phyloP scores from a whole-genome alignment of 2,797 vertebrate genomes.

The Liparis tanakae region DNA sequence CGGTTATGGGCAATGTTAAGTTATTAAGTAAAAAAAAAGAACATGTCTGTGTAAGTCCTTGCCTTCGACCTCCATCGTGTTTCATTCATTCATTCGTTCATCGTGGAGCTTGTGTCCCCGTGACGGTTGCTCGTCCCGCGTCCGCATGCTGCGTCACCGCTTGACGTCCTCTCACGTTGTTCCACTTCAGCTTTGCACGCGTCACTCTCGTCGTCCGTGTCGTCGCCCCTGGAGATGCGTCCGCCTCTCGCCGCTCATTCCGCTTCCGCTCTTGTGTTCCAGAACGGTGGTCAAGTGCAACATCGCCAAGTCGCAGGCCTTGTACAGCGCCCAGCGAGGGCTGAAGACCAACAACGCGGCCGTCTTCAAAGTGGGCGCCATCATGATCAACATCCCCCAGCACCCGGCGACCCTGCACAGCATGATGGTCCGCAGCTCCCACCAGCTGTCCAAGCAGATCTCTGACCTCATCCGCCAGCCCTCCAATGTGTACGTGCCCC shows the following conservation, averaged over 20 bases:
- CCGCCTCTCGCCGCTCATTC: background rate
- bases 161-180: constrained; percentile 27
- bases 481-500: constrained; percentile 84
- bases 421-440: constrained; percentile 99
- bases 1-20: no score
- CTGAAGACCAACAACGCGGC: constrained; percentile 95
- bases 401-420: constrained; percentile 98
- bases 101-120: constrained; percentile 29
- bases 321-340: constrained; percentile 97
- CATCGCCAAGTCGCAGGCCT: constrained; percentile 97
- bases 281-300: constrained; percentile 99
- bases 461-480: constrained; percentile 98
- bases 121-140: constrained; percentile 15
- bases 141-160: constrained; percentile 58
- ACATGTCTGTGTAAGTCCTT: background rate
- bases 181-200: constrained; percentile 6
- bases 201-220: constrained; percentile 10
- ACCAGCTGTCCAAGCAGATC: constrained; percentile 99
- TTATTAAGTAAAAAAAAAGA: background rate
- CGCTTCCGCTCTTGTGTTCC: constrained; percentile 30
- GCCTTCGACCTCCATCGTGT: constrained; percentile 11
- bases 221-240: no score
- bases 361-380: constrained; percentile 95
- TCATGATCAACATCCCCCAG: constrained; percentile 99
- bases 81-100: constrained; percentile 37